phyloP scores from a whole-genome alignment of 2,797 vertebrate genomes.

The Sebastiscus tertius region DNA sequence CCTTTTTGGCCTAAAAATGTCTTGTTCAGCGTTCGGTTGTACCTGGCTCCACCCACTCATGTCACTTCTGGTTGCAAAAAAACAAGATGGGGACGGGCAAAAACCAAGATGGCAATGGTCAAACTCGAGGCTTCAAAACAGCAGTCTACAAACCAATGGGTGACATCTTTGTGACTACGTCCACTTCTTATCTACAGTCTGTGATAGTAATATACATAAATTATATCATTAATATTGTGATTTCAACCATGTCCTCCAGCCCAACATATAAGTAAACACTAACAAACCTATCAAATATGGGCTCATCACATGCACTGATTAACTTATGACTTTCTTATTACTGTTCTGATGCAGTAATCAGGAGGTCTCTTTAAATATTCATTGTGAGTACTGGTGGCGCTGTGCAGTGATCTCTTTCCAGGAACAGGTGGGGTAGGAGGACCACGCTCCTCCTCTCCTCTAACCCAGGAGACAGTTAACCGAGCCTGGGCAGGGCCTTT shows the following conservation, averaged over 20 bases:
- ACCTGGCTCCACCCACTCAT: too few relatives aligned
- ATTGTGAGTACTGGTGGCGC: conserved; percentile 45
- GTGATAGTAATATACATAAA: too few relatives aligned
- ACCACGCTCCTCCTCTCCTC: conserved; percentile 13
- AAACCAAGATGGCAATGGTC: too few relatives aligned
- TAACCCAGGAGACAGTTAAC: conserved; percentile 32
- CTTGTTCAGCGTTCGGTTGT: accelerated
- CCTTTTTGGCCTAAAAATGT: too few relatives aligned
- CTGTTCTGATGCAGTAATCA: conserved; percentile 20
- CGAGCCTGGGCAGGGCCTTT: conserved; percentile 16
- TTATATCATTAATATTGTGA: too few relatives aligned
- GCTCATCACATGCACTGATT: neutral
- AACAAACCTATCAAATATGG: neutral
- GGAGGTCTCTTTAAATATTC: conserved; percentile 58
- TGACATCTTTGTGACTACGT: too few relatives aligned
- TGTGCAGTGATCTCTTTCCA: conserved; percentile 61
- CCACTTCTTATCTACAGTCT: too few relatives aligned
- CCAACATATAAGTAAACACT: neutral
- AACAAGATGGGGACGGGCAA: too few relatives aligned
- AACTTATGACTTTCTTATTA: conserved; percentile 1
- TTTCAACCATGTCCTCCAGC: too few relatives aligned
- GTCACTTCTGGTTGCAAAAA: too few relatives aligned
- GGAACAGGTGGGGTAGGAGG: conserved; percentile 66
- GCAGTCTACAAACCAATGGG: too few relatives aligned
- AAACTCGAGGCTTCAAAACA: too few relatives aligned